phyloP scores from a whole-genome alignment of 2,888 invertebrate genomes.

The Protonemura montana region DNA sequence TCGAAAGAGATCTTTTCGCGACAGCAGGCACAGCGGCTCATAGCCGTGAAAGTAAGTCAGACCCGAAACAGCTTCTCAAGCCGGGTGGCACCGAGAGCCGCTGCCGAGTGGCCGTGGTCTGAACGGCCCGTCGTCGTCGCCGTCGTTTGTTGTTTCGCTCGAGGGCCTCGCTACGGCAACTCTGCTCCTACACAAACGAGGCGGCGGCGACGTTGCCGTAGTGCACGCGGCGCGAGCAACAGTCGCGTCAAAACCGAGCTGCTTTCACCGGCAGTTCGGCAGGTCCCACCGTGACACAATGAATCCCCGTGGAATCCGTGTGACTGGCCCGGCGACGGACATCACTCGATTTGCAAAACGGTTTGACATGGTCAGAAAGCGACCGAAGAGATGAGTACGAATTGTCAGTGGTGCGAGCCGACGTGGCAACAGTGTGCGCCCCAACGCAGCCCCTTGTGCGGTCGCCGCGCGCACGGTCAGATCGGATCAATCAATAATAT shows the following conservation, averaged over 20 bases:
- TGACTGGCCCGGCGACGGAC: too few species aligned
- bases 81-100: neutral
- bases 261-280: neutral
- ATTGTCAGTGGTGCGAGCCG: neutral
- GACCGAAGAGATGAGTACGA: too few species aligned
- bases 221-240: constrained; percentile 14
- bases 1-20: neutral
- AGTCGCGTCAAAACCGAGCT: neutral
- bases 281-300: neutral
- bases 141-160: neutral
- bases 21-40: neutral
- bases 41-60: neutral
- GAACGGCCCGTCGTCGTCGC: neutral
- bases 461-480: constrained; percentile 36
- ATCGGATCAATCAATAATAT: constrained; percentile 46
- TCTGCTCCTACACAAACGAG: neutral
- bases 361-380: too few species aligned
- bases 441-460: constrained; percentile 24
- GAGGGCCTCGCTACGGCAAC: neutral
- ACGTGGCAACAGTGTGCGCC: constrained; percentile 44
- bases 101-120: neutral
- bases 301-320: too few species aligned
- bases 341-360: too few species aligned
- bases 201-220: neutral
- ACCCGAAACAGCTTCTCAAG: neutral